Percentiles rank a stretch among this genome's conserved stretches.
phyloP scores from a whole-genome alignment of 1,140 invertebrate species.

The Sarcophaga bullata region DNA sequence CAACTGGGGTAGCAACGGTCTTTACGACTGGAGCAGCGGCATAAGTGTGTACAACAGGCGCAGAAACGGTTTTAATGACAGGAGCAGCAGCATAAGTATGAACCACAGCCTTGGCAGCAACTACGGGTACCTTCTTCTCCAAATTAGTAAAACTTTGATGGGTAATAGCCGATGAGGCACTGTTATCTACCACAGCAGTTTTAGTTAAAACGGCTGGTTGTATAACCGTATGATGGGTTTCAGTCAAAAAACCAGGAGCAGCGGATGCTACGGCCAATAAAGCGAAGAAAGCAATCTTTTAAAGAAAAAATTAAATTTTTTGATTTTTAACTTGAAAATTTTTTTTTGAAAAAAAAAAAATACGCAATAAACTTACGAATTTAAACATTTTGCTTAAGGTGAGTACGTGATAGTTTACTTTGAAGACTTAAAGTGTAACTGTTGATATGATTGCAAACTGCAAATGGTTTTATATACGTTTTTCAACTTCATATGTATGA shows the following conservation, averaged over 20 bases:
- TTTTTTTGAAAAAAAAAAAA: neutral
- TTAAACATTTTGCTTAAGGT: slow-evolving; percentile 16
- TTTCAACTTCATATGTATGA: no score
- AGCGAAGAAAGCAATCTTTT: neutral
- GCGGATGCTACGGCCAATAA: slow-evolving; percentile 23
- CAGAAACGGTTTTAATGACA: slow-evolving; percentile 50
- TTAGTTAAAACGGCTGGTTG: slow-evolving; percentile 28
- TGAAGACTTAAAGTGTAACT: neutral
- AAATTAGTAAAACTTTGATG: slow-evolving; percentile 41
- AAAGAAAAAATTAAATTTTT: neutral
- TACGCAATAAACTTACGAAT: slow-evolving; percentile 6
- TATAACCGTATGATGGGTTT: slow-evolving; percentile 10
- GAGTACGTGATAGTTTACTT: neutral
- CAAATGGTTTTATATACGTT: neutral
- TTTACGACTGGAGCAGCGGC: slow-evolving; percentile 25
- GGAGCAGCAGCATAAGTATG: slow-evolving; percentile 32
- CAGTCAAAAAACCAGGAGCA: slow-evolving; percentile 28
- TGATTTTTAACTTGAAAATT: neutral
- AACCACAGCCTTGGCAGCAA: neutral
- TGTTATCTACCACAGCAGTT: slow-evolving; percentile 19
- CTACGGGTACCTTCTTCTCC: slow-evolving; percentile 45
- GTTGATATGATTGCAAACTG: neutral
- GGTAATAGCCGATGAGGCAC: slow-evolving; percentile 25
- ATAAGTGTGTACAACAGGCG: slow-evolving; percentile 43
- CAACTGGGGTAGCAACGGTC: slow-evolving; percentile 39